These are phyloP conservation scores for Dipodomys spectabilis DNA, from an alignment of 2,113 vertebrate genomes.

Conservation along the genomic window DNA sequence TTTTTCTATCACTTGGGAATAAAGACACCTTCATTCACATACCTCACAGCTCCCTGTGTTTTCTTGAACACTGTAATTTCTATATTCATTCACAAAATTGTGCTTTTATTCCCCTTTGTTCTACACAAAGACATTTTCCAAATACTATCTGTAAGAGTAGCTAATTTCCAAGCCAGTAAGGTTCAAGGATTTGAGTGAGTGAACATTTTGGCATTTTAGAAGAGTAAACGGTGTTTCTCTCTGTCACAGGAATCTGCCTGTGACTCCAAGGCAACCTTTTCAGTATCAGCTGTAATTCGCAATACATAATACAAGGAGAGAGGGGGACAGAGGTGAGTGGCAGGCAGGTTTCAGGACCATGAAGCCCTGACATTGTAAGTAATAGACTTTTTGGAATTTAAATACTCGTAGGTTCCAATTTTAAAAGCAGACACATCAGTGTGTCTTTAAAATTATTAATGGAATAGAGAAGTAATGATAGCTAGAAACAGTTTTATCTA, in stretches of 20 bases:
- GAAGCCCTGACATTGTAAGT: neutral
- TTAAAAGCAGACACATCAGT: constrained; percentile 55
- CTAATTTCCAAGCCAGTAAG: constrained; percentile 30
- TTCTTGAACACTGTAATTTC: neutral
- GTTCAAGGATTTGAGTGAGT: neutral
- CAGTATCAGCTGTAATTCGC: neutral
- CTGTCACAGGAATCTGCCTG: neutral
- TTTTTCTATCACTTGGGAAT: constrained; percentile 25
- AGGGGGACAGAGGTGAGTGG: neutral
- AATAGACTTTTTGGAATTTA: constrained; percentile 10
- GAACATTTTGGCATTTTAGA: constrained; percentile 45
- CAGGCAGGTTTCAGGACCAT: neutral
- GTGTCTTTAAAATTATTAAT: constrained; percentile 76
- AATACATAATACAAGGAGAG: neutral
- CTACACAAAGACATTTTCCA: constrained; percentile 49
- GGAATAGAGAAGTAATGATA: constrained; percentile 46
- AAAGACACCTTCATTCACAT: neutral
- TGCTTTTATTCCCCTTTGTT: constrained; percentile 63
- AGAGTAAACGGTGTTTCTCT: fast-evolving
- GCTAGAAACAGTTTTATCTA: neutral
- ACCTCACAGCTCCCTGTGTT: fast-evolving
- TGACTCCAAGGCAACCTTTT: neutral
- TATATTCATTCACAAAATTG: constrained; percentile 44
- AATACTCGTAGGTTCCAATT: constrained; percentile 66
- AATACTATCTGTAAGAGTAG: constrained; percentile 6